phyloP scores from a whole-genome alignment of 2,888 invertebrate genomes.

The Drosophila prostipennis region DNA sequence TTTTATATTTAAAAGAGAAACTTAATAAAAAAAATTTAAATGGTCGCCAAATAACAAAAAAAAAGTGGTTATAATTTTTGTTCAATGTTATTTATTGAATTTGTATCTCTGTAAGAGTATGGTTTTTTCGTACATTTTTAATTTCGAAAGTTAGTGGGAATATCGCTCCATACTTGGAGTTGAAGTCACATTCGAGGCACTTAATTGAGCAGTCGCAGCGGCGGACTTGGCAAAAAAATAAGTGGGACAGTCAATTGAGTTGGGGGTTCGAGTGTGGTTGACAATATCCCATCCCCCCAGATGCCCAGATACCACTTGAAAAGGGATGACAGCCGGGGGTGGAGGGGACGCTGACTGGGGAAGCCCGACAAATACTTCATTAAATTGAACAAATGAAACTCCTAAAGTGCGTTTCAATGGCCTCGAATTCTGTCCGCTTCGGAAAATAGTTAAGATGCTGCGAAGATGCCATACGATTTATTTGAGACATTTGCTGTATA shows the following conservation, averaged over 20 bases:
- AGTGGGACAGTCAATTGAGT: slow-evolving; percentile 46
- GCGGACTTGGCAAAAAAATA: slow-evolving; percentile 23
- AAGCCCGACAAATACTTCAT: slow-evolving; percentile 42
- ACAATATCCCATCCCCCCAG: slow-evolving; percentile 27
- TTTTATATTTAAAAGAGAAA: not conserved
- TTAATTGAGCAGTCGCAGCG: slow-evolving; percentile 58
- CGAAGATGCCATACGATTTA: not conserved
- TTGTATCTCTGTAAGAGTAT: slow-evolving; percentile 14
- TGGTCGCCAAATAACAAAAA: no score
- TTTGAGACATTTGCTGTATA: not conserved
- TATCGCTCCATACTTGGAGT: slow-evolving; percentile 1
- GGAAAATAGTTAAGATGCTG: slow-evolving; percentile 1
- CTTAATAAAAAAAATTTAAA: no score
- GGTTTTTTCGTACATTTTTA: slow-evolving; percentile 3
- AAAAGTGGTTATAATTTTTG: no score
- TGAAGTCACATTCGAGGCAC: slow-evolving; percentile 30
- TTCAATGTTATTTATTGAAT: not conserved
- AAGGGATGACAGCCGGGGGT: slow-evolving; percentile 36
- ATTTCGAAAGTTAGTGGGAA: slow-evolving; percentile 5
- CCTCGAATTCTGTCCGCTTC: slow-evolving; percentile 1
- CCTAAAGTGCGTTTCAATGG: slow-evolving; percentile 20
- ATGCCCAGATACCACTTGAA: slow-evolving; percentile 37
- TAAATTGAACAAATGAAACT: slow-evolving; percentile 43
- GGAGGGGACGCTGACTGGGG: not conserved
- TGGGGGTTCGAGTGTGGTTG: slow-evolving; percentile 34